Evolutionary conservation across 92 coral and sea anemone genomes (phyloP).

Genomic region (Diadumene lineata): DNA sequence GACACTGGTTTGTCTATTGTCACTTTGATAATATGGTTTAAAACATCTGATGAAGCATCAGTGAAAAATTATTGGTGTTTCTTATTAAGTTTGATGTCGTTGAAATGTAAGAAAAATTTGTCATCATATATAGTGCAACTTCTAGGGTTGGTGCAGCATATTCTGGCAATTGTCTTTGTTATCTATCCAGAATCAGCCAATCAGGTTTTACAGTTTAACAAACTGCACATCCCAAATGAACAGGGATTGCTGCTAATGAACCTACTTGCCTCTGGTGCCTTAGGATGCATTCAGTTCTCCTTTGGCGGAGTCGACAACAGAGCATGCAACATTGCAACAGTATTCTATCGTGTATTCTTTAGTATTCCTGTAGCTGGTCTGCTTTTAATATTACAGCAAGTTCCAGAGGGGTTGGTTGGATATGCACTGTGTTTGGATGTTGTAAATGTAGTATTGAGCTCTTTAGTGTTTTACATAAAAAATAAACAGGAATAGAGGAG

Average conservation of each 20-base stretch:
- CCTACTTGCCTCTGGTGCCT: neutral
- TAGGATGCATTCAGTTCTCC: slow-evolving; percentile 10
- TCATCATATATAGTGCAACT: slow-evolving; percentile 19
- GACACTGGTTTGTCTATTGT: slow-evolving; percentile 17
- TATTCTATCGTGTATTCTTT: slow-evolving; percentile 8
- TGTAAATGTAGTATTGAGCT: neutral
- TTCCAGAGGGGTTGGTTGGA: slow-evolving; percentile 15
- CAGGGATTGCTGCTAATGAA: slow-evolving; percentile 9
- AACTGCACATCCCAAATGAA: slow-evolving; percentile 4
- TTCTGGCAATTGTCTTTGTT: slow-evolving; percentile 3
- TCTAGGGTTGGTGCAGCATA: slow-evolving; percentile 7
- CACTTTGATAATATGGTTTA: slow-evolving; percentile 9
- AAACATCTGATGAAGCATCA: slow-evolving; percentile 9
- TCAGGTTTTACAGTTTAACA: neutral
- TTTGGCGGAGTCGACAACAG: slow-evolving; percentile 31
- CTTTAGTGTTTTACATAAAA: too few relatives aligned
- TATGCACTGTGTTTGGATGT: slow-evolving; percentile 8
- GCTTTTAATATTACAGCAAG: neutral
- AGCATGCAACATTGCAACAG: slow-evolving; percentile 14
- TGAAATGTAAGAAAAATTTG: slow-evolving; percentile 2
- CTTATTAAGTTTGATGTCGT: slow-evolving; percentile 4
- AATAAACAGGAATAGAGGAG: too few relatives aligned
- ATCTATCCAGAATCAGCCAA: slow-evolving; percentile 7
- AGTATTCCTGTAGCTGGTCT: slow-evolving; percentile 3
- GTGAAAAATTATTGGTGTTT: slow-evolving; percentile 3